Conservation (phyloP, 2,888 invertebrate genomes). For the Exocentrus adspersus region DNA sequence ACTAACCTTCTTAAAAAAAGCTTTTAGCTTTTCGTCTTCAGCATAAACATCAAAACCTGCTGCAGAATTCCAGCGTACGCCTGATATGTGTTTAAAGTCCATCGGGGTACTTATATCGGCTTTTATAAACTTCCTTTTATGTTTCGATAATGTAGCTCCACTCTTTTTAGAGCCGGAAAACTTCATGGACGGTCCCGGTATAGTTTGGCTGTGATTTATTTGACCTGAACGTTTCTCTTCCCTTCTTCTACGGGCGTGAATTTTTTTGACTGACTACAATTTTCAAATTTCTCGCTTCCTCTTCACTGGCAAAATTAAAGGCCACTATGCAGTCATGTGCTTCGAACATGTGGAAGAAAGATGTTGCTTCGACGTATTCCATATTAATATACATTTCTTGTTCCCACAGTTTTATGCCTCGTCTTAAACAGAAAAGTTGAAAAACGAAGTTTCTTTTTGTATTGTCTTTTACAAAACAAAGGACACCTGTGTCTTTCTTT, state of each 20-base stretch:
- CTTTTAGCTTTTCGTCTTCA: constrained; percentile 72
- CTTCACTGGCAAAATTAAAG: constrained; percentile 92
- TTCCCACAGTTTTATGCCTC: constrained; percentile 86
- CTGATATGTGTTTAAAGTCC: constrained; percentile 88
- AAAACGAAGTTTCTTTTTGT: constrained; percentile 89
- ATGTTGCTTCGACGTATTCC: constrained; percentile 81
- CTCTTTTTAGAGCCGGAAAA: constrained; percentile 37
- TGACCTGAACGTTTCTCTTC: constrained; percentile 65
- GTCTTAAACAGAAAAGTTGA: constrained; percentile 84
- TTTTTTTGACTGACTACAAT: constrained; percentile 79
- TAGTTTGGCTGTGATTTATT: constrained; percentile 41
- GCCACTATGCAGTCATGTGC: constrained; percentile 91
- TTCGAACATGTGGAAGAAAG: constrained; percentile 92
- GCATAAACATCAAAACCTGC: constrained; percentile 81
- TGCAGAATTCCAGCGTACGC: constrained; percentile 94
- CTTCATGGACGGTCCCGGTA: constrained; percentile 36
- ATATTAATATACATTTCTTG: constrained; percentile 94
- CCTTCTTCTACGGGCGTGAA: constrained; percentile 77
- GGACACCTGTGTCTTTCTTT: constrained; percentile 85
- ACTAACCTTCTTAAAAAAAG: constrained; percentile 73
- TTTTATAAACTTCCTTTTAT: constrained; percentile 61
- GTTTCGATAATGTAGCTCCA: constrained; percentile 53
- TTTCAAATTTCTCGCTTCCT: constrained; percentile 83
- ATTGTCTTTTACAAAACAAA: constrained; percentile 93
- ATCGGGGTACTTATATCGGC: constrained; percentile 91